Conservation (phyloP, 2,797 vertebrate genomes). For the Chaenodraco wilsoni region DNA sequence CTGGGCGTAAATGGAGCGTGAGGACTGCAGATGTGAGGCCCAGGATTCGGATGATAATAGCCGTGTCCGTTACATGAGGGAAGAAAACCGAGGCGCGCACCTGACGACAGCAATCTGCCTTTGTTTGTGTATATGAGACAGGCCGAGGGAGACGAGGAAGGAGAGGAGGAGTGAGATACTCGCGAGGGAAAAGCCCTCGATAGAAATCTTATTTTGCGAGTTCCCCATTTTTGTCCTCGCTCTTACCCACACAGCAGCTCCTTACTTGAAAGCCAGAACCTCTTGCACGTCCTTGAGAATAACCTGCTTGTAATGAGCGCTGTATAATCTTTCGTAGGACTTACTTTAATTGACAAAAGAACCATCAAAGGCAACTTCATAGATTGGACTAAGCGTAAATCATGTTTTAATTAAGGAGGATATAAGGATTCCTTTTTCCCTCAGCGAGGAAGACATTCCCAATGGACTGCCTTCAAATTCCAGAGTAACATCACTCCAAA, state of each 20-base stretch:
- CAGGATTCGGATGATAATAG: slow-evolving; percentile 55
- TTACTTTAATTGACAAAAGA: slow-evolving; percentile 82
- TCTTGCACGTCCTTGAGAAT: slow-evolving; percentile 75
- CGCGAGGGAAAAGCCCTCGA: slow-evolving; percentile 42
- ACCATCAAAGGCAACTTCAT: slow-evolving; percentile 82
- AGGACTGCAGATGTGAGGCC: slow-evolving; percentile 51
- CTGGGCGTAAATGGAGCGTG: slow-evolving; percentile 61
- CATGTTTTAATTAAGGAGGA: slow-evolving; percentile 85
- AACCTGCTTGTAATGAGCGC: slow-evolving; percentile 78
- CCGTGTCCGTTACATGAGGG: slow-evolving; percentile 47
- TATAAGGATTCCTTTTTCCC: slow-evolving; percentile 80
- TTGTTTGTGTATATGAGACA: slow-evolving; percentile 40
- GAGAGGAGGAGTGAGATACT: slow-evolving; percentile 49
- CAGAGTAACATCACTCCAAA: slow-evolving; percentile 73
- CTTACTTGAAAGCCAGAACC: slow-evolving; percentile 58
- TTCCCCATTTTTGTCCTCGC: slow-evolving; percentile 56
- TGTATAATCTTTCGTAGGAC: slow-evolving; percentile 73
- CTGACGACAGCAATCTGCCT: slow-evolving; percentile 38
- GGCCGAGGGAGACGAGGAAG: slow-evolving; percentile 3
- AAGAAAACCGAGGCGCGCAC: slow-evolving; percentile 5
- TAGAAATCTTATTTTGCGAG: slow-evolving; percentile 41
- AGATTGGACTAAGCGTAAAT: slow-evolving; percentile 79
- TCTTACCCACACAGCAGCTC: slow-evolving; percentile 58
- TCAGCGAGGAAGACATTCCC: slow-evolving; percentile 70
- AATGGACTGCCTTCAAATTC: slow-evolving; percentile 76